A percentile compares a stretch with the other conserved stretches of the same genome.
Evolutionary conservation across 35 echinoderm and acorn worm species (phyloP).

Genomic region (Diadema setosum): DNA sequence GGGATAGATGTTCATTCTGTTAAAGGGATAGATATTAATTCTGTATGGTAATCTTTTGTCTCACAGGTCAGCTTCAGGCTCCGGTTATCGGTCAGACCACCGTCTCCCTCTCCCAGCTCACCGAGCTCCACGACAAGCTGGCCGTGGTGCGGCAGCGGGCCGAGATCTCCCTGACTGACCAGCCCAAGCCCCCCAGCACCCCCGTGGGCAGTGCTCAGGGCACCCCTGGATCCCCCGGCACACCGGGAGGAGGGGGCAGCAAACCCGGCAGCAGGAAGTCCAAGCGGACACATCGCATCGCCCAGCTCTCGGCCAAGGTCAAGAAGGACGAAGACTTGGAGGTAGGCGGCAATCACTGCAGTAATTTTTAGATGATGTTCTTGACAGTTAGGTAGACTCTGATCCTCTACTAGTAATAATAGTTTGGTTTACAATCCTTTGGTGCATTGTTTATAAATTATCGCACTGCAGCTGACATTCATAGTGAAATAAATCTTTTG

Average conservation of each 20-base stretch:
- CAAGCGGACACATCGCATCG: conserved; percentile 73
- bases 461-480: too few relatives aligned
- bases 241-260: not conserved
- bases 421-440: too few relatives aligned
- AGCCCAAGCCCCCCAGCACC: conserved; percentile 55
- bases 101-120: conserved; percentile 39
- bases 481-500: too few relatives aligned
- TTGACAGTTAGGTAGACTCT: too few relatives aligned
- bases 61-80: not conserved
- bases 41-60: too few relatives aligned
- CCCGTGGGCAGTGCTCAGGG: not conserved
- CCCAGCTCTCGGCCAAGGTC: conserved; percentile 91
- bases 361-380: too few relatives aligned
- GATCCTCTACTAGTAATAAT: too few relatives aligned
- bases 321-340: conserved; percentile 94
- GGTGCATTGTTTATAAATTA: too few relatives aligned
- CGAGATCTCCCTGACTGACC: conserved; percentile 76
- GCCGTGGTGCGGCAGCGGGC: conserved; percentile 77
- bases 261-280: conserved; percentile 70
- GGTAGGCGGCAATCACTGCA: conserved; percentile 42
- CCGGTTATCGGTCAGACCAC: conserved; percentile 34
- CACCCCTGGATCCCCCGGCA: not conserved
- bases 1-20: too few relatives aligned
- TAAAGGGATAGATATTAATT: too few relatives aligned
- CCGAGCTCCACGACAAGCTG: conserved; percentile 61